Evolutionary conservation across 2,797 vertebrate species (phyloP).

Genomic region (Myotis pilosus): DNA sequence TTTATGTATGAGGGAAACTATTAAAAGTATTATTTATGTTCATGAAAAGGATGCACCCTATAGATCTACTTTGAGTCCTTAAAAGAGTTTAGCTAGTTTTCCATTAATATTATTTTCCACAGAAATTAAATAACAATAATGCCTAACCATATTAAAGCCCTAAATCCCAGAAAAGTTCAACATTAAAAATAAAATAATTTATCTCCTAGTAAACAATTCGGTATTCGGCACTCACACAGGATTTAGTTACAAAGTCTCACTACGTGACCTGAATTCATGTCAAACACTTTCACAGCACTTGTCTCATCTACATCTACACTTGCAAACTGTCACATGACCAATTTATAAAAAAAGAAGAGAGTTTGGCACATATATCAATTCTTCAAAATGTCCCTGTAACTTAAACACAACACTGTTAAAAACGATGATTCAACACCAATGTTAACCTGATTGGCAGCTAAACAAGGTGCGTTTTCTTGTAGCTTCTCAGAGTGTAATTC

Average conservation of each 20-base stretch:
- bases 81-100: slow-evolving; percentile 56
- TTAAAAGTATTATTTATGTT: slow-evolving; percentile 34
- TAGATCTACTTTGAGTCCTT: slow-evolving; percentile 54
- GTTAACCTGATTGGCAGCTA: slow-evolving; percentile 76
- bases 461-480: slow-evolving; percentile 79
- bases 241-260: slow-evolving; percentile 49
- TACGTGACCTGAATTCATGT: slow-evolving; percentile 69
- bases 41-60: slow-evolving; percentile 63
- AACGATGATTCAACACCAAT: slow-evolving; percentile 60
- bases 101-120: slow-evolving; percentile 45
- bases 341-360: slow-evolving; percentile 60
- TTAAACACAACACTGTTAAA: slow-evolving; percentile 60
- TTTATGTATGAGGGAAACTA: slow-evolving; percentile 49
- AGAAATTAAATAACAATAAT: slow-evolving; percentile 59
- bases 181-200: slow-evolving; percentile 56
- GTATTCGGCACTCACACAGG: slow-evolving; percentile 51
- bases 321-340: slow-evolving; percentile 75
- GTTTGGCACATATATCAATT: slow-evolving; percentile 80
- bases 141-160: slow-evolving; percentile 58
- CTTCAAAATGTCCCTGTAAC: slow-evolving; percentile 69
- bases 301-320: slow-evolving; percentile 58
- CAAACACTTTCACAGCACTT: slow-evolving; percentile 70
- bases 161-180: slow-evolving; percentile 63
- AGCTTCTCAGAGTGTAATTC: slow-evolving; percentile 52
- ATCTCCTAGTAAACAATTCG: slow-evolving; percentile 21